A percentile compares a stretch with the other conserved stretches of the same genome.
phyloP scores from a whole-genome alignment of 2,113 vertebrate genomes.

The Syngnathoides biaculeatus region DNA sequence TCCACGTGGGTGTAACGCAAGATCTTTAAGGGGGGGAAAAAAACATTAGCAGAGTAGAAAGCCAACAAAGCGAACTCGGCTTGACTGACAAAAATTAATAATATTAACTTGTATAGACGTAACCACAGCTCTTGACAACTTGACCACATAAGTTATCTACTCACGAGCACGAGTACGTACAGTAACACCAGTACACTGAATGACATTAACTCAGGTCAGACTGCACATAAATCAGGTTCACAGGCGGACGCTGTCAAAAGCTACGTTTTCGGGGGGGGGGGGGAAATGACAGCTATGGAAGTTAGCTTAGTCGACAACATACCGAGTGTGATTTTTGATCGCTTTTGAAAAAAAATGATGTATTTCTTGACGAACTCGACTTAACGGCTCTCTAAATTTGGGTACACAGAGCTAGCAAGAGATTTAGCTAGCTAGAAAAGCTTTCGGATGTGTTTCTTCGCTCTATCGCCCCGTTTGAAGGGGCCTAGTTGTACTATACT shows the following conservation, averaged over 20 bases:
- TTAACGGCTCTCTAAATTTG: neutral
- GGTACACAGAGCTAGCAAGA: constrained; percentile 5
- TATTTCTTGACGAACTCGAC: constrained; percentile 6
- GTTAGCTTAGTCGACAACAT: constrained; percentile 6
- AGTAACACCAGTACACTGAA: neutral
- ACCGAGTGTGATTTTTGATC: constrained; percentile 19
- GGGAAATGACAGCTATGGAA: neutral
- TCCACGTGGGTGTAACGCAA: neutral
- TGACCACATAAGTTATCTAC: neutral
- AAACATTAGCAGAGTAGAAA: neutral
- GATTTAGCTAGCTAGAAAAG: constrained; percentile 30
- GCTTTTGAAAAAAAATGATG: neutral
- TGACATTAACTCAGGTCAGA: constrained; percentile 29
- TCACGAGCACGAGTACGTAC: neutral
- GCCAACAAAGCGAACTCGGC: constrained; percentile 17
- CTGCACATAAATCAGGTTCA: constrained; percentile 10
- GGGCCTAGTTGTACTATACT: neutral
- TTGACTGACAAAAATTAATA: neutral
- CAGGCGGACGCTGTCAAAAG: constrained; percentile 8
- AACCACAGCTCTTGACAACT: neutral
- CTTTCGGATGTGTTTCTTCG: constrained; percentile 21
- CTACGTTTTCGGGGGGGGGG: too few species aligned
- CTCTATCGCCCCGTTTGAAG: neutral
- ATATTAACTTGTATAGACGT: rapidly evolving
- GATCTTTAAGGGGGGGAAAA: neutral